phyloP scores from a whole-genome alignment of 2,797 vertebrate species.

The Leucoraja ocellata region DNA sequence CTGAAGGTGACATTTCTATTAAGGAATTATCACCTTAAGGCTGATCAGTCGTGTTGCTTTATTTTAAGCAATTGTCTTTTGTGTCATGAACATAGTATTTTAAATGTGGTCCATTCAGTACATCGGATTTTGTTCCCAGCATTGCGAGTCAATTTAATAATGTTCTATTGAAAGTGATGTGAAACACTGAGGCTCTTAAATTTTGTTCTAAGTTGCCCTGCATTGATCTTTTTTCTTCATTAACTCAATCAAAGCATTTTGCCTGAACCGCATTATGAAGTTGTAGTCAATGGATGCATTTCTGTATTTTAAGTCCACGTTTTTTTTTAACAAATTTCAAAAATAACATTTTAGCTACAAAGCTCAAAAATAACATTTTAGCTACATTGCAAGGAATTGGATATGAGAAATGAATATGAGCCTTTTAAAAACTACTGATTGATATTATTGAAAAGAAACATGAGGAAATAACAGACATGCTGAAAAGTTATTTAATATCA shows the following conservation, averaged over 20 bases:
- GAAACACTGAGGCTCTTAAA: not conserved
- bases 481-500: too few relatives aligned
- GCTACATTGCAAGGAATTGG: too few relatives aligned
- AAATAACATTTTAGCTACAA: too few relatives aligned
- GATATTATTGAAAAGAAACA: too few relatives aligned
- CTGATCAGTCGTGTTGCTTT: not conserved
- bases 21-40: not conserved
- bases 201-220: not conserved
- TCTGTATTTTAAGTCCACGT: not conserved
- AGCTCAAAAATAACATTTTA: too few relatives aligned
- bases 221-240: not conserved
- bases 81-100: not conserved
- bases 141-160: not conserved
- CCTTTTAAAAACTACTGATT: too few relatives aligned
- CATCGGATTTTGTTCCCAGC: not conserved
- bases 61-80: not conserved
- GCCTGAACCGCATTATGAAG: not conserved
- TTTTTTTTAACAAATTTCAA: too few relatives aligned
- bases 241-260: not conserved
- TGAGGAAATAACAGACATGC: too few relatives aligned
- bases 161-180: not conserved
- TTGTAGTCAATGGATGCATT: not conserved
- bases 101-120: not conserved
- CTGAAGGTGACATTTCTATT: not conserved
- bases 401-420: too few relatives aligned